phyloP scores from a whole-genome alignment of 2,888 invertebrate species.

The Brachyopa scutellaris region DNA sequence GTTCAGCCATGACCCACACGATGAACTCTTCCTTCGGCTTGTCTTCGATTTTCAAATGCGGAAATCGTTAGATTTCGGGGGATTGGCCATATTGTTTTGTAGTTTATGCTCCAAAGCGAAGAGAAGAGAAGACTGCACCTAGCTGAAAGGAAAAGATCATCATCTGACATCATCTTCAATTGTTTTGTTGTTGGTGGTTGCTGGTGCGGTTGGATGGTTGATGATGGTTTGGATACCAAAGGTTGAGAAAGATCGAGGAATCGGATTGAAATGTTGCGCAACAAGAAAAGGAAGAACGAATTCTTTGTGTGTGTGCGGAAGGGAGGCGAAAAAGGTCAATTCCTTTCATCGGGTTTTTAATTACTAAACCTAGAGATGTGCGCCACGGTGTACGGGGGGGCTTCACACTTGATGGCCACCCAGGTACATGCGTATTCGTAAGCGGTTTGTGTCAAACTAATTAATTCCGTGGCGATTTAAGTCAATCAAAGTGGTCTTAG shows the following conservation, averaged over 20 bases:
- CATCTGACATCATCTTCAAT: slow-evolving; percentile 61
- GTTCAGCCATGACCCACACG: slow-evolving; percentile 52
- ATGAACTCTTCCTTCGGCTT: slow-evolving; percentile 46
- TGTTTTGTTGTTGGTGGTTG: slow-evolving; percentile 1
- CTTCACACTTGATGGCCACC: slow-evolving; percentile 57
- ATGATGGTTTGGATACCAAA: too few relatives aligned
- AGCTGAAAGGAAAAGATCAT: slow-evolving; percentile 66
- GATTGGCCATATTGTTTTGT: slow-evolving; percentile 62
- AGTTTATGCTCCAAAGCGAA: slow-evolving; percentile 37
- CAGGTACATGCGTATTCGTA: slow-evolving; percentile 26
- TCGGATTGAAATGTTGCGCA: slow-evolving; percentile 28
- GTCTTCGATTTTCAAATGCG: slow-evolving; percentile 53
- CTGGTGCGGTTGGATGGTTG: too few relatives aligned
- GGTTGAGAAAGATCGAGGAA: slow-evolving; percentile 52
- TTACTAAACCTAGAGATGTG: slow-evolving; percentile 46
- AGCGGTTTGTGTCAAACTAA: slow-evolving; percentile 63
- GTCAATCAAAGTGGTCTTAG: slow-evolving; percentile 26
- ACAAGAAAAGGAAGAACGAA: neutral
- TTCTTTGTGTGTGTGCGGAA: neutral
- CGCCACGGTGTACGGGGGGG: slow-evolving; percentile 33
- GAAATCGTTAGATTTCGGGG: slow-evolving; percentile 63
- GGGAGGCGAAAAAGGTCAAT: slow-evolving; percentile 49
- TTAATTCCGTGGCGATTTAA: slow-evolving; percentile 50
- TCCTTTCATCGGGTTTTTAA: slow-evolving; percentile 60
- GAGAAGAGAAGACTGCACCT: slow-evolving; percentile 51